Evolutionary conservation across 1,140 invertebrate species (phyloP).

Genomic region (Zaprionus ghesquierei): DNA sequence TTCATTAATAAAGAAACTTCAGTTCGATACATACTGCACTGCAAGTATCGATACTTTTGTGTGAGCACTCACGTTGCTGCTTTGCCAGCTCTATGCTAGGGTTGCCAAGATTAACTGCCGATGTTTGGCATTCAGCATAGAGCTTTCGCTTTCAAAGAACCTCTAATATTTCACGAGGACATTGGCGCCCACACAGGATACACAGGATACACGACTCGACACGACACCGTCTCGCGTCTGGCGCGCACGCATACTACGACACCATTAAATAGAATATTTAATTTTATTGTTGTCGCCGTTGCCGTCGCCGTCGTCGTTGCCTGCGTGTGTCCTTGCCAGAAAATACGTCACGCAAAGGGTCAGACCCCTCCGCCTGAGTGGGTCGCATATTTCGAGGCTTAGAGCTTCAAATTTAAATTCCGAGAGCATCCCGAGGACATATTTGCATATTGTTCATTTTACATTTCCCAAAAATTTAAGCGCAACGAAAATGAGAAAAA

Average conservation of each 20-base stretch:
- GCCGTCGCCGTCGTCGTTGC: not conserved
- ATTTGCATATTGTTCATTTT: constrained; percentile 63
- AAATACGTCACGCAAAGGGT: constrained; percentile 70
- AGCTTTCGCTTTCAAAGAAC: not conserved
- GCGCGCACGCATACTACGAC: constrained; percentile 44
- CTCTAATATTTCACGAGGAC: constrained; percentile 23
- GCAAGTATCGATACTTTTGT: not conserved
- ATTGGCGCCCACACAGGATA: not conserved
- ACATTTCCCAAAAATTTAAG: constrained; percentile 40
- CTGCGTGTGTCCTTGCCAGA: constrained; percentile 45
- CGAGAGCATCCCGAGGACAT: constrained; percentile 60
- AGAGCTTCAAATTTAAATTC: constrained; percentile 72
- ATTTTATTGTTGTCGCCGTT: constrained; percentile 68
- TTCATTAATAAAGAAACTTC: too few relatives aligned
- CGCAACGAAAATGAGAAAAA: constrained; percentile 28
- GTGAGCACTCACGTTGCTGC: not conserved
- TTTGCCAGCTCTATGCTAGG: not conserved
- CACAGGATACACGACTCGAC: not conserved
- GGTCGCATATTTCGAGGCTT: constrained; percentile 56
- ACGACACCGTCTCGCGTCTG: constrained; percentile 49
- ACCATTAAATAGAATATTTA: constrained; percentile 80
- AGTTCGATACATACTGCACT: not conserved
- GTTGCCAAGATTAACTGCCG: constrained; percentile 16
- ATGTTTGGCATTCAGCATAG: constrained; percentile 6
- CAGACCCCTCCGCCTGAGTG: constrained; percentile 29